Percentiles rank a stretch among this genome's conserved stretches.
Conservation (phyloP, 2,113 vertebrate genomes). For the Plotosus lineatus region DNA sequence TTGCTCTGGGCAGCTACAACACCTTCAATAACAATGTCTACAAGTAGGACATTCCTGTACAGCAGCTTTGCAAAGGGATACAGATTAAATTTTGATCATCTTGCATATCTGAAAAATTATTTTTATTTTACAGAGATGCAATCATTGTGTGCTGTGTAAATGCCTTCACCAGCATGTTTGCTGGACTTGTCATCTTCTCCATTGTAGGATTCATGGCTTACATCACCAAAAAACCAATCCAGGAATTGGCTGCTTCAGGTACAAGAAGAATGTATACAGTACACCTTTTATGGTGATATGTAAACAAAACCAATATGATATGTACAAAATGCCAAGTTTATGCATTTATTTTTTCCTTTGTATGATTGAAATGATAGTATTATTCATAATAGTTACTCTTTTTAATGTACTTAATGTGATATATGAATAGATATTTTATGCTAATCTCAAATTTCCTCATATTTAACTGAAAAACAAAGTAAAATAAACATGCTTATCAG, state of each 20-base stretch:
- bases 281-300: not conserved
- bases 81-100: not conserved
- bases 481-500: not conserved
- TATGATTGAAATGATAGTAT: too few relatives aligned
- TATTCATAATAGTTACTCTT: not conserved
- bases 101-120: not conserved
- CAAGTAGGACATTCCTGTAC: constrained; percentile 68
- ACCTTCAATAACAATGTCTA: constrained; percentile 85
- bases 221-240: constrained; percentile 85
- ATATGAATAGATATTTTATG: not conserved
- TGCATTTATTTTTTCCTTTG: not conserved
- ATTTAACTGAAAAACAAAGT: not conserved
- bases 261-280: not conserved
- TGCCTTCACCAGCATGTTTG: constrained; percentile 88
- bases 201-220: constrained; percentile 90
- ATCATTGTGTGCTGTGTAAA: constrained; percentile 88
- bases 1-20: constrained; percentile 90
- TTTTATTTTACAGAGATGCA: constrained; percentile 75
- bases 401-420: not conserved
- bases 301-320: not conserved
- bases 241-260: constrained; percentile 88
- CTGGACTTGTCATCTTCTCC: constrained; percentile 89
- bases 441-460: not conserved
- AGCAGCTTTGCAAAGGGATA: not conserved
- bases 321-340: not conserved